Evolutionary conservation across 2,113 vertebrate species (phyloP).

Genomic region (Hipposideros armiger): DNA sequence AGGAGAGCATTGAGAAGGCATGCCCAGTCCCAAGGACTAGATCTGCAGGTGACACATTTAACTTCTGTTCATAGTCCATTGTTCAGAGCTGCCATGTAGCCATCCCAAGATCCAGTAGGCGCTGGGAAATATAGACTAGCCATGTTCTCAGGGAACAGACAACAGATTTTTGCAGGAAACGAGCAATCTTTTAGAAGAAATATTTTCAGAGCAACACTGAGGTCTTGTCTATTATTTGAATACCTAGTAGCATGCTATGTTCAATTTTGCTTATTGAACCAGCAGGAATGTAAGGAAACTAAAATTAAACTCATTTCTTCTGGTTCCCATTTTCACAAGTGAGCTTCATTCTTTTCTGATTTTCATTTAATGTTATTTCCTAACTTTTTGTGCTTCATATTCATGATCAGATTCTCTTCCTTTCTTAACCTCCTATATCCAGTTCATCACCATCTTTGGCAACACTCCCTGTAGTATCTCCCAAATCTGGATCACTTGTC

Average conservation of each 20-base stretch:
- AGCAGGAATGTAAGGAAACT: background rate
- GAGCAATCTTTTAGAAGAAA: background rate
- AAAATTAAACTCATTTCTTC: background rate
- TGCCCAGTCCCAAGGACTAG: background rate
- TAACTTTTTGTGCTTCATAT: background rate
- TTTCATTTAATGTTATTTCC: background rate
- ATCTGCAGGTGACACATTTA: background rate
- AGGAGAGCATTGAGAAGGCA: background rate
- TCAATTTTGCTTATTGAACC: background rate
- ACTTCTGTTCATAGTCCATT: background rate
- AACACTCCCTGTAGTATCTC: background rate
- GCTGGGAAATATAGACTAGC: background rate
- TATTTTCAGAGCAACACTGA: conserved; percentile 31
- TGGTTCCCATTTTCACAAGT: background rate
- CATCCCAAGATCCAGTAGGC: background rate
- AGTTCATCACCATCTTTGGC: background rate
- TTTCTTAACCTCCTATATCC: background rate
- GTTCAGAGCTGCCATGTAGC: background rate
- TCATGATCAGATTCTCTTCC: background rate
- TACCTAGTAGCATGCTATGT: background rate
- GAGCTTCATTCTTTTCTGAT: background rate
- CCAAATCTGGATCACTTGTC: background rate
- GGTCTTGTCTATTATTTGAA: background rate
- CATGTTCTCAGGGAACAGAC: background rate
- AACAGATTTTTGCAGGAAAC: background rate